Percentiles rank a stretch among this genome's conserved stretches.
Evolutionary conservation across 2,797 vertebrate species (phyloP).

Genomic region (Merluccius polli): DNA sequence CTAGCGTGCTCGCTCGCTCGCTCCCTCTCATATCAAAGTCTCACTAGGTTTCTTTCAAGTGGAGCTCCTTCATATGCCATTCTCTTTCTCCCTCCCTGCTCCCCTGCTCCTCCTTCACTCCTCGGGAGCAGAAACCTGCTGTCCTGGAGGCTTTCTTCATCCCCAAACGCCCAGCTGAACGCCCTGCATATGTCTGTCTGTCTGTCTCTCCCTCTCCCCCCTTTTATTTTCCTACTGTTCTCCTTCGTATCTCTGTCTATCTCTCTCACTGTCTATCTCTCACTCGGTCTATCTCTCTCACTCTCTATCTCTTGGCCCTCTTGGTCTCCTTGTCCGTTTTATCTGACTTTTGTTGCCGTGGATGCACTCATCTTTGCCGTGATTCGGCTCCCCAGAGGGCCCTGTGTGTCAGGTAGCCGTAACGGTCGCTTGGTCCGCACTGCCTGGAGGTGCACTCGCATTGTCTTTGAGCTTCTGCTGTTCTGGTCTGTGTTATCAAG

Average conservation of each 20-base stretch:
- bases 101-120: conserved; percentile 37
- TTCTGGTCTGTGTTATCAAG: background rate
- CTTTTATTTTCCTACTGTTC: conserved; percentile 35
- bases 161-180: conserved; percentile 42
- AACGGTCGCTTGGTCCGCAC: background rate
- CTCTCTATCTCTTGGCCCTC: conserved; percentile 28
- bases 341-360: background rate
- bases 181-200: conserved; percentile 27
- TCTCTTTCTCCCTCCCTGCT: conserved; percentile 55
- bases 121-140: conserved; percentile 46
- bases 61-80: conserved; percentile 63
- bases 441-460: background rate
- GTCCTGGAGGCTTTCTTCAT: conserved; percentile 54
- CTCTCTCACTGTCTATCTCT: too few relatives aligned
- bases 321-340: conserved; percentile 15
- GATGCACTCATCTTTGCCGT: background rate
- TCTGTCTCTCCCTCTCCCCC: conserved; percentile 26
- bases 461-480: background rate
- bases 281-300: too few relatives aligned
- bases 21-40: conserved; percentile 52
- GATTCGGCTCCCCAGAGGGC: background rate
- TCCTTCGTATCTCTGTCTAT: conserved; percentile 38
- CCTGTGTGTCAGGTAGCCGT: background rate
- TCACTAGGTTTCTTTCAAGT: conserved; percentile 64
- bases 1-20: conserved; percentile 8